phyloP scores from a whole-genome alignment of 2,113 vertebrate species.

The Lanius collurio region DNA sequence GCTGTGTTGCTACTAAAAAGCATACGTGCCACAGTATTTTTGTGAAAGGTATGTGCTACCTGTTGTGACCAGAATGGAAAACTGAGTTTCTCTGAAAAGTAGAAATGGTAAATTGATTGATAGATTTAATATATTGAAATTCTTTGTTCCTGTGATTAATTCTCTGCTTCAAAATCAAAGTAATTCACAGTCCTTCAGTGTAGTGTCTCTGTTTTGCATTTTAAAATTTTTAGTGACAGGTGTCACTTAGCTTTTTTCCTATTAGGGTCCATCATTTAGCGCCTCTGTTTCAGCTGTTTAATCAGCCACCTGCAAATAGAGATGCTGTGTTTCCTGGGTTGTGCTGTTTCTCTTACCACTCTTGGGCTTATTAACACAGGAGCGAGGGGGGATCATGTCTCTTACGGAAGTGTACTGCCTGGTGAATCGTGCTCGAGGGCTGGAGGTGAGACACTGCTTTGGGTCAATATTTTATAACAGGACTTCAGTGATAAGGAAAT shows the following conservation, averaged over 20 bases:
- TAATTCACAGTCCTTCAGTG: not conserved
- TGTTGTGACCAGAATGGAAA: not conserved
- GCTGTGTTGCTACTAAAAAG: not conserved
- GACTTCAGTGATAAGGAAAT: not conserved
- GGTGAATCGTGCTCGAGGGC: slow-evolving; percentile 93
- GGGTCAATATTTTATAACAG: not conserved
- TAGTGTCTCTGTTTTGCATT: not conserved
- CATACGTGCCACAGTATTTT: not conserved
- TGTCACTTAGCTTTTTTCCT: not conserved
- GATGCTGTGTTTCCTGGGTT: not conserved
- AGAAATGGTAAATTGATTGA: not conserved
- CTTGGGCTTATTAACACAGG: slow-evolving; percentile 73
- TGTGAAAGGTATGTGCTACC: not conserved
- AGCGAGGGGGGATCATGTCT: slow-evolving; percentile 96
- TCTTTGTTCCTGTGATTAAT: not conserved
- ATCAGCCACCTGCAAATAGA: not conserved
- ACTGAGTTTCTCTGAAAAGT: not conserved
- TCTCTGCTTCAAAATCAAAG: not conserved
- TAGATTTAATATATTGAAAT: not conserved
- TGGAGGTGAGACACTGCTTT: slow-evolving; percentile 83
- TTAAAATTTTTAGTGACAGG: not conserved
- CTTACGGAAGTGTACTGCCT: slow-evolving; percentile 97
- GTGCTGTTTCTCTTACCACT: not conserved
- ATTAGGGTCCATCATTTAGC: not conserved
- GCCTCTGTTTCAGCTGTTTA: not conserved